These are phyloP conservation scores for Acanthosepion esculentum DNA, from an alignment of 2,888 invertebrate species.

Conservation along the genomic window DNA sequence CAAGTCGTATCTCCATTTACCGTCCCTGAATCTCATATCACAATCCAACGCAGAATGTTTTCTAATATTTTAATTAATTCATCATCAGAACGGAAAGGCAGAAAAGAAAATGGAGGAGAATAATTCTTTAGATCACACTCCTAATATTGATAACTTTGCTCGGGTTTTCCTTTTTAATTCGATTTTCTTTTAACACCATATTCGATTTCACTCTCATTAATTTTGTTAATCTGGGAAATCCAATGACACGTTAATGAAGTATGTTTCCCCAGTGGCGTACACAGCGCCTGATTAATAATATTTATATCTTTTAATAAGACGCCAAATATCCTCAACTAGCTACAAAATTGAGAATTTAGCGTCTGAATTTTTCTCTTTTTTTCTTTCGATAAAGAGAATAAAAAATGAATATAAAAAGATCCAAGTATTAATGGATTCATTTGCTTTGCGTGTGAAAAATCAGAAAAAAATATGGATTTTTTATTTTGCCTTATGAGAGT, in stretches of 20 bases:
- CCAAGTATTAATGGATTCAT: background rate
- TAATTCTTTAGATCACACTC: background rate
- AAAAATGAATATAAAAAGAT: background rate
- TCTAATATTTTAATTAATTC: constrained; percentile 9
- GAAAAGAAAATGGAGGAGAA: background rate
- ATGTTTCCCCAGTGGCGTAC: background rate
- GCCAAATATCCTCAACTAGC: background rate
- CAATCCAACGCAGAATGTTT: background rate
- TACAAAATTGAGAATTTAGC: background rate
- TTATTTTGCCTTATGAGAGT: background rate
- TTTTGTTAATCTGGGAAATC: background rate
- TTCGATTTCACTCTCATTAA: background rate
- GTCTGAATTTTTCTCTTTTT: background rate
- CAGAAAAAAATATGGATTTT: background rate
- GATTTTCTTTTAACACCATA: background rate
- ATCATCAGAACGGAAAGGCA: background rate
- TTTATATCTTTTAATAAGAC: background rate
- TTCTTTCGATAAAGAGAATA: background rate
- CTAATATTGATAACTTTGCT: background rate
- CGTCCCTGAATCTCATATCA: constrained; percentile 2
- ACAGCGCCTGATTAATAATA: background rate
- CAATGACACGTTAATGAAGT: background rate
- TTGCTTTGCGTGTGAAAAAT: background rate
- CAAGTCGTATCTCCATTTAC: background rate
- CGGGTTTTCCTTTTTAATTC: background rate